A percentile compares a stretch with the other conserved stretches of the same genome.
phyloP scores from a whole-genome alignment of 1,140 invertebrate genomes.

The Diabrotica virgifera region DNA sequence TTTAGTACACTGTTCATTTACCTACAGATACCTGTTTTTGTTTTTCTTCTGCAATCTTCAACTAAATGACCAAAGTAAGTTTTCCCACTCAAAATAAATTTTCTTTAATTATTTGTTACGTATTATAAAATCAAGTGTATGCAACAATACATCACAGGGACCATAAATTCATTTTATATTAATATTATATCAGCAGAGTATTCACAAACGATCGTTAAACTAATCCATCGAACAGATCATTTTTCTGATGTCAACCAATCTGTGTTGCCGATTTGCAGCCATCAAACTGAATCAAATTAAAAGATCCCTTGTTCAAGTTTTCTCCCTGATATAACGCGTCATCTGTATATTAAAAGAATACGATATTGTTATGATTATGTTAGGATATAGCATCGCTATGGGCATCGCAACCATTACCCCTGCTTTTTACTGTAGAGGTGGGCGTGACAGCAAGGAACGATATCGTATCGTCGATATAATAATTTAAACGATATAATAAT shows the following conservation, averaged over 20 bases:
- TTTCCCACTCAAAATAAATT: too few relatives aligned
- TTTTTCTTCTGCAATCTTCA: too few relatives aligned
- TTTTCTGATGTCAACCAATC: not conserved
- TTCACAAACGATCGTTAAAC: not conserved
- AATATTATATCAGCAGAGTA: too few relatives aligned
- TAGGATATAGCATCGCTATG: not conserved
- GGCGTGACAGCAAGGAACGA: not conserved
- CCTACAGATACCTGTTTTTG: too few relatives aligned
- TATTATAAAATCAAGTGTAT: too few relatives aligned
- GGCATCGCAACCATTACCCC: not conserved
- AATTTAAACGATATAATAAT: too few relatives aligned
- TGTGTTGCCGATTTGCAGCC: not conserved
- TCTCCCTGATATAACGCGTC: constrained; percentile 5
- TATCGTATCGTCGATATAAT: too few relatives aligned
- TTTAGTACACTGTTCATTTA: too few relatives aligned
- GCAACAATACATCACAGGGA: too few relatives aligned
- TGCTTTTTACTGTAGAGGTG: not conserved
- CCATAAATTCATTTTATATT: too few relatives aligned
- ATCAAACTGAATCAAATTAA: constrained; percentile 4
- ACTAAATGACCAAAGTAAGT: too few relatives aligned
- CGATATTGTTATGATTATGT: constrained; percentile 13
- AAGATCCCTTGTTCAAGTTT: not conserved
- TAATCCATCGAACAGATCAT: not conserved
- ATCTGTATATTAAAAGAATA: constrained; percentile 12
- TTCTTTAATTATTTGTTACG: too few relatives aligned